Conservation (phyloP, 2,797 vertebrate species). For the Phoxinus dragarum region DNA sequence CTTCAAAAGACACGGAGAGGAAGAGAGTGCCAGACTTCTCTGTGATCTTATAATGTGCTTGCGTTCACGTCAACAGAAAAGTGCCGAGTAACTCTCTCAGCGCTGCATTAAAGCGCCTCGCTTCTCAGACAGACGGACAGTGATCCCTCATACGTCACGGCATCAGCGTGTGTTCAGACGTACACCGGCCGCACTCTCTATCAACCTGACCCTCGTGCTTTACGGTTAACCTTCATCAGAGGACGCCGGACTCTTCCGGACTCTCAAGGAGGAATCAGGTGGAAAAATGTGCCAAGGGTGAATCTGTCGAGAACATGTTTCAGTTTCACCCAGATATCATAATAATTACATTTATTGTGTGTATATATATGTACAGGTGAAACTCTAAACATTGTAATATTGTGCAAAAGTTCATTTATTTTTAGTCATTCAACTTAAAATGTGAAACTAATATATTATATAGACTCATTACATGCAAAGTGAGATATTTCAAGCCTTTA, state of each 20-base stretch:
- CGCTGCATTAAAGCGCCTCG: conserved; percentile 11
- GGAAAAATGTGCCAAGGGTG: background rate
- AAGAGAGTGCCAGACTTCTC: conserved; percentile 56
- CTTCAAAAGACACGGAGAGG: conserved; percentile 56
- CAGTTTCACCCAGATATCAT: background rate
- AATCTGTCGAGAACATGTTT: background rate
- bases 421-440: no score
- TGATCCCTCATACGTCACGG: conserved; percentile 74
- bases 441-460: no score
- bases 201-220: conserved; percentile 78
- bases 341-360: background rate
- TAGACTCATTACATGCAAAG: no score
- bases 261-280: conserved; percentile 68
- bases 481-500: no score
- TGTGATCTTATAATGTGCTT: conserved; percentile 23
- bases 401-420: no score
- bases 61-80: conserved; percentile 40
- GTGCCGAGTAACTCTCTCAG: conserved; percentile 26
- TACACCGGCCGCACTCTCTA: conserved; percentile 67
- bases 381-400: no score
- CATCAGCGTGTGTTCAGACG: conserved; percentile 70
- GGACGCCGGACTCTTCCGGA: conserved; percentile 69
- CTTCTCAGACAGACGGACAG: conserved; percentile 74
- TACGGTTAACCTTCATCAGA: conserved; percentile 78
- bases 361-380: no score